Conservation (phyloP, 2,797 vertebrate species). For the Chelon labrosus region DNA sequence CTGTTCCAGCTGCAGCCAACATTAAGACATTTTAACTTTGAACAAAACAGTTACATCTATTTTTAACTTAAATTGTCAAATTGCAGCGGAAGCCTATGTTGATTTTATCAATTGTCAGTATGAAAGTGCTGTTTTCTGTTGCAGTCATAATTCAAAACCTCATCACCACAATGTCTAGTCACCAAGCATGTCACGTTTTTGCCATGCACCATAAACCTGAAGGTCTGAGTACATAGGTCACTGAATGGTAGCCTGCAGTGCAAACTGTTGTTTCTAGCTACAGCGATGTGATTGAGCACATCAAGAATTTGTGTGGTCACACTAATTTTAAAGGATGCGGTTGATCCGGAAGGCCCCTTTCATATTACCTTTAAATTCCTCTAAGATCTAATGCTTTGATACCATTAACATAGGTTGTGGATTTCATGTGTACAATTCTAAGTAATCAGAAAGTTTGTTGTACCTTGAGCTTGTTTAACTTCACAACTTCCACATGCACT, state of each 20-base stretch:
- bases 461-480: conserved; percentile 14
- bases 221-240: conserved; percentile 18
- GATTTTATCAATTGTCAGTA: background rate
- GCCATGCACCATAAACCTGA: conserved; percentile 25
- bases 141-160: conserved; percentile 45
- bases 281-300: background rate
- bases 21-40: background rate
- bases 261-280: background rate
- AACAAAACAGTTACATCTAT: background rate
- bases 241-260: background rate
- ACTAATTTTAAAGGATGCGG: background rate
- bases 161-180: conserved; percentile 22
- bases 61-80: background rate
- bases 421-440: conserved; percentile 7
- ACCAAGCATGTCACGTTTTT: conserved; percentile 25
- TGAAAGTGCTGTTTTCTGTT: conserved; percentile 29
- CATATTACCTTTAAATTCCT: background rate
- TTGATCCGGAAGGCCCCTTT: background rate
- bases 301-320: background rate
- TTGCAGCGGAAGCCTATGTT: background rate
- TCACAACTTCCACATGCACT: conserved; percentile 22
- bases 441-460: background rate
- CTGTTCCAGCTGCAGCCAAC: too few species aligned
- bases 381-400: conserved; percentile 17
- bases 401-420: conserved; percentile 19